Conservation (phyloP, 2,888 invertebrate species). For the Chrysolina oricalcia region DNA sequence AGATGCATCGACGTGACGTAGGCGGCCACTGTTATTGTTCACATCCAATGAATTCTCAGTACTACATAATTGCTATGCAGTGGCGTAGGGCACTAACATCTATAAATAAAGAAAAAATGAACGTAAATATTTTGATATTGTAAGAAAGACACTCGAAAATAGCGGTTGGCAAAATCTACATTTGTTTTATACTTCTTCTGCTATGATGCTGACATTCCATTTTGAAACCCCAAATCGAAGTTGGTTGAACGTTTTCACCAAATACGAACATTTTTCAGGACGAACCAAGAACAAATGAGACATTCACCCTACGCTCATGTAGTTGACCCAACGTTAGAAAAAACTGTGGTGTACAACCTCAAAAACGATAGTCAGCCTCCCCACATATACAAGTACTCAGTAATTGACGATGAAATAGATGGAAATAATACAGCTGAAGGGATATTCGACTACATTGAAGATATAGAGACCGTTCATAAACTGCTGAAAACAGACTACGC, state of each 20-base stretch:
- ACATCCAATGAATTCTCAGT: too few species aligned
- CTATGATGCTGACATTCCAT: too few species aligned
- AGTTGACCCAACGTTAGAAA: not conserved
- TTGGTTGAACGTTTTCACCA: not conserved
- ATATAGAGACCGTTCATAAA: not conserved
- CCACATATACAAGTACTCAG: not conserved
- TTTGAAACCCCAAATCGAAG: too few species aligned
- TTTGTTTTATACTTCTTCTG: too few species aligned
- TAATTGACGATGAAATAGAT: not conserved
- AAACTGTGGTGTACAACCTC: not conserved
- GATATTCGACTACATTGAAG: conserved; percentile 33
- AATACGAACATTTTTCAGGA: conserved; percentile 56
- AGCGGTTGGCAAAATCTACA: too few species aligned
- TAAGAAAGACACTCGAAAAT: too few species aligned
- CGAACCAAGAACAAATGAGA: conserved; percentile 61
- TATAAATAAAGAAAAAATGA: too few species aligned
- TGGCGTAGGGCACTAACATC: too few species aligned
- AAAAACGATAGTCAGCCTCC: not conserved
- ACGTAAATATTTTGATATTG: too few species aligned
- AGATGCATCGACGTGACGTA: too few species aligned
- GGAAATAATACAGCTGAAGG: not conserved
- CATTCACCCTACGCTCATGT: conserved; percentile 25
- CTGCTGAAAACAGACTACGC: conserved; percentile 54
- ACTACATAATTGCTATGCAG: too few species aligned
- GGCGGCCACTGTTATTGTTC: too few species aligned